Base-by-base conservation (phyloP, 2,113 vertebrate species). In the Syrrhaptes paradoxus region DNA sequence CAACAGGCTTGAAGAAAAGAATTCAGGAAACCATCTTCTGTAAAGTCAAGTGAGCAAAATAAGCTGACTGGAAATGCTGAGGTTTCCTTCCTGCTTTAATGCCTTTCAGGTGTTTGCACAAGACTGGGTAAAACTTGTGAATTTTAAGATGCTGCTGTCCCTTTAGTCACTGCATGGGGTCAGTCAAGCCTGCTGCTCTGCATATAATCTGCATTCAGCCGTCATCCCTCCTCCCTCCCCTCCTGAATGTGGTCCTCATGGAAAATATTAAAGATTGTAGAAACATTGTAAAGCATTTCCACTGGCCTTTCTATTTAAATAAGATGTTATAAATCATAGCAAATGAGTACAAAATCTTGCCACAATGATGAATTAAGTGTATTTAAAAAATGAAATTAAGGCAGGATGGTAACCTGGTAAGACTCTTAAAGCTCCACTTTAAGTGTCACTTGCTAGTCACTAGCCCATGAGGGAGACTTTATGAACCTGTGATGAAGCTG, bases 211-310 rank as follows among this genome's bases (percentile, higher is more conserved):
- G 73, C 46, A 46, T 65, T 89, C 5, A 1, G 13, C 20, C 84
- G 41, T 78, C 57, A 48, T 57, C 49, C 17, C 46, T 83, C 29
- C 46, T 79, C 24, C 36, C 3, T 65, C 22, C 17, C 43, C 63
- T 77, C 41, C 36, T 61, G 63, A 89, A 84, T 8, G 26, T 45
- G 68, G 51, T 89, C 73, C 49, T 96, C 54, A 38, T 76, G 83
- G 83, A 94, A 96, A 96, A 92, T 63, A 54, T 72, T 84, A 57
- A 93, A 95, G 71, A 71, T 67, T 34, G 32, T 72, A 67, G 68
- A 85, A 93, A 82, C 54, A 54, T 59, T 68, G 21, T 86, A 87
- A 94, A 90, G 83, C 48, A 85, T 94, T 96, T 93, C 61, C 46
- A 71, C 1, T 7, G 57, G 59, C 32, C 82, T 84, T 93, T 68